Evolutionary conservation across 1,140 invertebrate genomes (phyloP).

Genomic region (Wiebesia pumilae): DNA sequence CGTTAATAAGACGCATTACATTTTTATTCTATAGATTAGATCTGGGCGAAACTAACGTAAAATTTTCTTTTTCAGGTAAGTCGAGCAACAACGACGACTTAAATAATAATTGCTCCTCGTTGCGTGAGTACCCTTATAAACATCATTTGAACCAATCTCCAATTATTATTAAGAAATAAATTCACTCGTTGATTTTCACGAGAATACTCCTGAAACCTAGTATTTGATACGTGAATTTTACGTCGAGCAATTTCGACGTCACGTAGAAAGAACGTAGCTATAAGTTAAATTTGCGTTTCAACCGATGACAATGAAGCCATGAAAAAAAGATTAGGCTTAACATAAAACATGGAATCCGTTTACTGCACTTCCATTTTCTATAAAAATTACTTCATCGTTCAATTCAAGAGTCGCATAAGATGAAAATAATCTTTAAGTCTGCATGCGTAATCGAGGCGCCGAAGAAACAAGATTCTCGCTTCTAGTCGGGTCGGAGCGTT

Average conservation of each 20-base stretch:
- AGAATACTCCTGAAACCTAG: too few relatives aligned
- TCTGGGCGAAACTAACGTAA: neutral
- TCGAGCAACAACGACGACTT: neutral
- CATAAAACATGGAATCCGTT: constrained; percentile 19
- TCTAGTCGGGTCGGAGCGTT: neutral
- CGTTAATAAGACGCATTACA: too few relatives aligned
- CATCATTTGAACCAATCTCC: too few relatives aligned
- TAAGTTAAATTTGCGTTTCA: too few relatives aligned
- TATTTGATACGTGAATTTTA: too few relatives aligned
- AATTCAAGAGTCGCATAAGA: neutral
- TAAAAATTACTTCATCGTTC: neutral
- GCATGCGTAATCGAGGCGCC: neutral
- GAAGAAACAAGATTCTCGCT: neutral
- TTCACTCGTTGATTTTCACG: too few relatives aligned
- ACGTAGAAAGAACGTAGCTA: too few relatives aligned
- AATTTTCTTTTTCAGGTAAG: constrained; percentile 43
- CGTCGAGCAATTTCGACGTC: too few relatives aligned
- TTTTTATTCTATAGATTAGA: too few relatives aligned
- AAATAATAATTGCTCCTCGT: neutral
- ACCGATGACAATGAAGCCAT: neutral
- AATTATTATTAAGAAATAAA: too few relatives aligned
- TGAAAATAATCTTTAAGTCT: neutral
- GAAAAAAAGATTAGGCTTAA: neutral
- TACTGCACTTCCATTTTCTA: neutral
- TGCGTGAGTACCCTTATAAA: constrained; percentile 3